These are phyloP conservation scores for Thunnus albacares DNA, from an alignment of 2,797 vertebrate species.

Conservation along the genomic window DNA sequence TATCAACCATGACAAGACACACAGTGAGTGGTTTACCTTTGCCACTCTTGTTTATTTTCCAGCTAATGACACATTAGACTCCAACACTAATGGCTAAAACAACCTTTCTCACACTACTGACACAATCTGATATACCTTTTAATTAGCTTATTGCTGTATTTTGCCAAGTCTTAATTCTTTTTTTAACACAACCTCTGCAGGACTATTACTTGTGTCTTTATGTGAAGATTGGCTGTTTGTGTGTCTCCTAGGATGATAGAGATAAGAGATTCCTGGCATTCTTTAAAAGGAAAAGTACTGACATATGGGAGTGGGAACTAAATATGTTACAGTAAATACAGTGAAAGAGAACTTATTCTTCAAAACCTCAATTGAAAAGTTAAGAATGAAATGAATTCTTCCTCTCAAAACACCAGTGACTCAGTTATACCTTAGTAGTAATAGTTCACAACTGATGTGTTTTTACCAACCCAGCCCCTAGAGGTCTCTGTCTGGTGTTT, in stretches of 20 bases:
- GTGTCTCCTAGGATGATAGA: conserved; percentile 40
- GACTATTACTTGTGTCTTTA: conserved; percentile 13
- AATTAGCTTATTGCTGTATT: conserved; percentile 30
- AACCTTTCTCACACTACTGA: conserved; percentile 28
- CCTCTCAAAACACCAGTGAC: conserved; percentile 9
- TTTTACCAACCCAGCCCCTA: conserved; percentile 56
- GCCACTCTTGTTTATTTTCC: conserved; percentile 35
- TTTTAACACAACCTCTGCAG: conserved; percentile 8
- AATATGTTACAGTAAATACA: conserved; percentile 41
- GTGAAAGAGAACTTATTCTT: conserved; percentile 8
- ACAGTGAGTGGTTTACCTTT: conserved; percentile 30
- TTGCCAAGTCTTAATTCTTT: conserved; percentile 15
- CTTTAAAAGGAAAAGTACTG: conserved; percentile 45
- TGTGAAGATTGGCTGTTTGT: conserved; percentile 36
- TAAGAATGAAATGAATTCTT: neutral
- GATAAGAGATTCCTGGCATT: conserved; percentile 63
- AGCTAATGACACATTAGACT: conserved; percentile 32
- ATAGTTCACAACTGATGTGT: conserved; percentile 12
- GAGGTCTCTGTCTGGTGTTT: conserved; percentile 62
- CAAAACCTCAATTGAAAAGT: neutral
- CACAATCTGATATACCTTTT: conserved; percentile 10
- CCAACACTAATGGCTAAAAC: conserved; percentile 42
- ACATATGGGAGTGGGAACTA: conserved; percentile 37
- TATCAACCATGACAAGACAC: conserved; percentile 68
- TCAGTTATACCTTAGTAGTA: neutral